Conservation (phyloP, 2,797 vertebrate genomes). For the Aldrovandia affinis region DNA sequence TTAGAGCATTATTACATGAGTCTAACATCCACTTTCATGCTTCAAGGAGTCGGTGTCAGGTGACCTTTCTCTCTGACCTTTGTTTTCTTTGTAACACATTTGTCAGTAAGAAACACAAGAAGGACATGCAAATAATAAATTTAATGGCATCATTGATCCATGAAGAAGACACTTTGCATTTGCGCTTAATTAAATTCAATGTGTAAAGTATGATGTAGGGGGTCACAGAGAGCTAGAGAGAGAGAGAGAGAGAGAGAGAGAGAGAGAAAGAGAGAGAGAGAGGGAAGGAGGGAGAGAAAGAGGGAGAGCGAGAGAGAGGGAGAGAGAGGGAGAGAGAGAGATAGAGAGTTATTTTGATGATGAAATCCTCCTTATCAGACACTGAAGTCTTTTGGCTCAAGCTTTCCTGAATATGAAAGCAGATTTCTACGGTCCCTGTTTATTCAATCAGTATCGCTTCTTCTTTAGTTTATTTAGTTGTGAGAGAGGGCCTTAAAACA, state of each 20-base stretch:
- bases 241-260: background rate
- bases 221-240: background rate
- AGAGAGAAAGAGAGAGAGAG: background rate
- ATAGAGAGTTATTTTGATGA: background rate
- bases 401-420: too few relatives aligned
- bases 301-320: background rate
- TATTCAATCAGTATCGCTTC: too few relatives aligned
- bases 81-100: conserved; percentile 4
- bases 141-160: conserved; percentile 50
- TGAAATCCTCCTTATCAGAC: too few relatives aligned
- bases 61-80: conserved; percentile 54
- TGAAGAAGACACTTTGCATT: conserved; percentile 31
- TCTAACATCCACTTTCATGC: background rate
- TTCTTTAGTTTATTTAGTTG: too few relatives aligned
- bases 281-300: background rate
- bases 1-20: conserved; percentile 16
- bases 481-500: too few relatives aligned
- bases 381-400: too few relatives aligned
- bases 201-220: background rate
- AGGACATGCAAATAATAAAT: conserved; percentile 41
- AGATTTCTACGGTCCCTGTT: too few relatives aligned
- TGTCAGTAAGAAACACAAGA: conserved; percentile 13
- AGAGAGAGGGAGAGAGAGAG: conserved; percentile 6
- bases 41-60: background rate
- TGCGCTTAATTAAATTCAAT: conserved; percentile 47